Conservation (phyloP, 2,888 invertebrate genomes). For the Zonitis immaculata region DNA sequence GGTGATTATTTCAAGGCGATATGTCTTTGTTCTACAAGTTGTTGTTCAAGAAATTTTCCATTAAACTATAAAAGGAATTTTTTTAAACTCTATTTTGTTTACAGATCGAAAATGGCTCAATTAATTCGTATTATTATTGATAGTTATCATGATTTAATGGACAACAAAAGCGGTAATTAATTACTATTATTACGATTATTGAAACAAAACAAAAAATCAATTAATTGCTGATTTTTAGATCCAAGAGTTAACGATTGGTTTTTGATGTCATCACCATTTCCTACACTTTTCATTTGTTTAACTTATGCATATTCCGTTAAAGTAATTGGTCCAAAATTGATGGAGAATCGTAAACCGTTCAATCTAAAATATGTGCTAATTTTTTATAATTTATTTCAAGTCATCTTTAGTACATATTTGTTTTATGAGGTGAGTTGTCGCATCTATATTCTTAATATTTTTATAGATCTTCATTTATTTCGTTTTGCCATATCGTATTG, state of each 20-base stretch:
- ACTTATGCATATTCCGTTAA: constrained; percentile 80
- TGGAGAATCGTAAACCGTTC: constrained; percentile 87
- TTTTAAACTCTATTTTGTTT: background rate
- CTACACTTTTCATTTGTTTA: constrained; percentile 77
- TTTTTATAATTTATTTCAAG: constrained; percentile 85
- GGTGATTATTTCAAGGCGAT: no score
- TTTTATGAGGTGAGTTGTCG: constrained; percentile 90
- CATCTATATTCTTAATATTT: no score
- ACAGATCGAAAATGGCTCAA: constrained; percentile 53
- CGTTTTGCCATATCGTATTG: no score
- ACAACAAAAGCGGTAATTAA: constrained; percentile 71
- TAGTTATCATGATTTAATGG: constrained; percentile 72
- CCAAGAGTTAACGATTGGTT: constrained; percentile 84
- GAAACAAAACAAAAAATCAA: background rate
- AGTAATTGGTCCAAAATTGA: constrained; percentile 76
- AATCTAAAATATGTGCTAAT: constrained; percentile 75
- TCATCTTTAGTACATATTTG: constrained; percentile 84
- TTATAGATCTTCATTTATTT: no score
- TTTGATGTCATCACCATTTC: constrained; percentile 85
- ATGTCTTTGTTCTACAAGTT: no score
- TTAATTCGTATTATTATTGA: constrained; percentile 56
- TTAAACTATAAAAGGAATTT: background rate
- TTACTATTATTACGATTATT: no score
- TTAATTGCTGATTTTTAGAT: constrained; percentile 57
- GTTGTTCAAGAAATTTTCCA: no score